These are phyloP conservation scores for Hydrotaea cyrtoneurina DNA, from an alignment of 2,888 invertebrate genomes.

Conservation along the genomic window DNA sequence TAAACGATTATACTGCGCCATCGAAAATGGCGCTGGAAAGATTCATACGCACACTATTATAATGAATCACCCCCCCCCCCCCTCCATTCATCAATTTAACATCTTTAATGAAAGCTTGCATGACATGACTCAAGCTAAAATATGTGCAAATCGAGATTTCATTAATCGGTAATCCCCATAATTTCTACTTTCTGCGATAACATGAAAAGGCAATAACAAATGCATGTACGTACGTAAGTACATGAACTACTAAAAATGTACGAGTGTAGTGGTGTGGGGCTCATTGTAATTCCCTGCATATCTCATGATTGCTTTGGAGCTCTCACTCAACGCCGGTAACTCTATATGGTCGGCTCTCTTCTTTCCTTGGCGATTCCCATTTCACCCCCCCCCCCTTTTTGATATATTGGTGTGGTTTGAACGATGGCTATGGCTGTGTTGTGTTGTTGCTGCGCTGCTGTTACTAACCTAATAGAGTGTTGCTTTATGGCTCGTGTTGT, in stretches of 20 bases:
- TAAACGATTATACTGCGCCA: too few species aligned
- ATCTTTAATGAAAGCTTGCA: too few species aligned
- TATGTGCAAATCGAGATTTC: neutral
- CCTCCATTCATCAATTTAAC: too few species aligned
- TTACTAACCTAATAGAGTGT: neutral
- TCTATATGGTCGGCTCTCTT: too few species aligned
- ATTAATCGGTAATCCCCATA: slow-evolving; percentile 8
- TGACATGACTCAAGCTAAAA: too few species aligned
- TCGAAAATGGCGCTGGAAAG: too few species aligned
- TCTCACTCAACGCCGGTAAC: neutral
- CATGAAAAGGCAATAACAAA: neutral
- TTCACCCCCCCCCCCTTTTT: neutral
- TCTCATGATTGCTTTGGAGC: neutral
- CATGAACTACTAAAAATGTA: neutral
- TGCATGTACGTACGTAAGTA: neutral
- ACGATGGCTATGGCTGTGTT: neutral
- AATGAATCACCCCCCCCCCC: too few species aligned
- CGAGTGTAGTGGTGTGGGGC: neutral
- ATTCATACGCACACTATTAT: too few species aligned
- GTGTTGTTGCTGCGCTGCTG: neutral
- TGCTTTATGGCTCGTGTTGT: slow-evolving; percentile 31
- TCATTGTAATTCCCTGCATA: slow-evolving; percentile 19
- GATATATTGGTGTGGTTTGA: neutral
- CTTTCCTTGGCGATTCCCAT: neutral
- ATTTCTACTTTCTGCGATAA: neutral